A percentile compares a stretch with the other conserved stretches of the same genome.
phyloP scores from a whole-genome alignment of 1,140 invertebrate species.

The Meloidogyne hapla region DNA sequence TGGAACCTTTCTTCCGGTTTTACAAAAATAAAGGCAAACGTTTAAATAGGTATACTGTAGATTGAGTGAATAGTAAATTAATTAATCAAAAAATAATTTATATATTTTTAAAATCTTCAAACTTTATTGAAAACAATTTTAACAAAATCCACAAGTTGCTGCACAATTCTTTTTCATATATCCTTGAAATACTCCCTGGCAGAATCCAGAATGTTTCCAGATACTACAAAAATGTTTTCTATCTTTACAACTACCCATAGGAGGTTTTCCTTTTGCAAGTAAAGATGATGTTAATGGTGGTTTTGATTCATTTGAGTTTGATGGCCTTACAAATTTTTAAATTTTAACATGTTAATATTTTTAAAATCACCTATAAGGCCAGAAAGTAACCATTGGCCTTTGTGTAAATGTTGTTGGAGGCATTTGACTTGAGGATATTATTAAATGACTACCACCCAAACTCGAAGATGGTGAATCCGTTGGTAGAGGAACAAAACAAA shows the following conservation, averaged over 20 bases:
- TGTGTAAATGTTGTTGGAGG: conserved; percentile 39
- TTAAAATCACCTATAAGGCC: conserved; percentile 35
- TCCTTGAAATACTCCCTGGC: conserved; percentile 56
- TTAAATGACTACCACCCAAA: background rate
- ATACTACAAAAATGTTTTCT: conserved; percentile 59
- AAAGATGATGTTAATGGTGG: conserved; percentile 18
- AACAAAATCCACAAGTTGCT: conserved; percentile 53
- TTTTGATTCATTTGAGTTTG: background rate
- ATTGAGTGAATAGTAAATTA: too few species aligned
- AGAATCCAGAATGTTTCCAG: conserved; percentile 61
- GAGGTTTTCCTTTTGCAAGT: conserved; percentile 13
- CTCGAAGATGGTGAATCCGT: conserved; percentile 51
- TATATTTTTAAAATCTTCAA: background rate
- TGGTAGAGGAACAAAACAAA: conserved; percentile 54
- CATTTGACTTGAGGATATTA: background rate
- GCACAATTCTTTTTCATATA: conserved; percentile 63
- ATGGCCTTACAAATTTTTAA: background rate
- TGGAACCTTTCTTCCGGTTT: too few species aligned
- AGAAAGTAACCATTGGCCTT: conserved; percentile 50
- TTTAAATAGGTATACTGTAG: too few species aligned
- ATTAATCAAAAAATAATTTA: background rate
- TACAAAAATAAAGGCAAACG: too few species aligned
- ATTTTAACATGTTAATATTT: background rate
- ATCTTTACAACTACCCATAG: conserved; percentile 43
- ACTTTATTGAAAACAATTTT: conserved; percentile 8